phyloP scores from a whole-genome alignment of 2,888 invertebrate genomes.

The Zaprionus bogoriensis region DNA sequence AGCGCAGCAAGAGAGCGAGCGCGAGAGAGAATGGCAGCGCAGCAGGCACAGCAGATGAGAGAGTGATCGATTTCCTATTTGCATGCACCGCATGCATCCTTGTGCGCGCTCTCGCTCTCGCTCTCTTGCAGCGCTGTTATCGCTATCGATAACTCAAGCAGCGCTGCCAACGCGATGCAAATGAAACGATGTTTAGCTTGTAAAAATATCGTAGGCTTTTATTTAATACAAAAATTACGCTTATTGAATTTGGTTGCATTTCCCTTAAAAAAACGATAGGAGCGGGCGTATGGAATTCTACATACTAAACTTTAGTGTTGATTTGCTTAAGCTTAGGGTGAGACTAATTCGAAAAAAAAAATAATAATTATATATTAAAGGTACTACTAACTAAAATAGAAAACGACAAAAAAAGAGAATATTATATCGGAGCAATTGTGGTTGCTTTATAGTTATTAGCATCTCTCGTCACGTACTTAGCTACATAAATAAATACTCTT shows the following conservation, averaged over 20 bases:
- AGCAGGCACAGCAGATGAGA: too few relatives aligned
- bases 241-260: constrained; percentile 49
- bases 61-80: too few relatives aligned
- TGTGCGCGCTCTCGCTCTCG: too few relatives aligned
- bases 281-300: too few relatives aligned
- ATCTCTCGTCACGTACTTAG: constrained; percentile 25
- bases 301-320: constrained; percentile 7
- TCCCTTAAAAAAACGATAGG: constrained; percentile 33
- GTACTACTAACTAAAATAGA: constrained; percentile 14
- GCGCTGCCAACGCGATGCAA: constrained; percentile 34
- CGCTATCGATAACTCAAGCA: constrained; percentile 31
- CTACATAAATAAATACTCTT: constrained; percentile 46
- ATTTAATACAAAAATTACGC: constrained; percentile 39
- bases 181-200: constrained; percentile 27
- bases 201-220: constrained; percentile 65
- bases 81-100: too few relatives aligned
- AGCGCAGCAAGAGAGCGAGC: too few relatives aligned
- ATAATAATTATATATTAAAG: neutral
- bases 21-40: too few relatives aligned
- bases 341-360: constrained; percentile 24
- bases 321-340: constrained; percentile 4
- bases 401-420: constrained; percentile 1
- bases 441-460: constrained; percentile 44
- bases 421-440: neutral
- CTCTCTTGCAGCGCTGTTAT: constrained; percentile 17